phyloP scores from a whole-genome alignment of 2,113 vertebrate genomes.

The Mormyrus iriodes region DNA sequence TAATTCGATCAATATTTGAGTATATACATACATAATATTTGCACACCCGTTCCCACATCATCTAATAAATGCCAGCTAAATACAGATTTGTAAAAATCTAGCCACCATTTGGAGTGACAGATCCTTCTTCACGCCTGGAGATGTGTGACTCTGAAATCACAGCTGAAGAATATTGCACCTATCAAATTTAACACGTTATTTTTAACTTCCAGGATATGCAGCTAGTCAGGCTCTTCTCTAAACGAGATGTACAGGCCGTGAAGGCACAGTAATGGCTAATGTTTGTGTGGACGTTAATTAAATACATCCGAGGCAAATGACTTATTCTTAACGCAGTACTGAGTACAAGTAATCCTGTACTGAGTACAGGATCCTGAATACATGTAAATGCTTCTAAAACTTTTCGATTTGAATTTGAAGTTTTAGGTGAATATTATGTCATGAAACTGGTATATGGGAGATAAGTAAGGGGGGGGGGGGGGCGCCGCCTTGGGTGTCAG shows the following conservation, averaged over 20 bases:
- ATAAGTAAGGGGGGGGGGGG: not conserved
- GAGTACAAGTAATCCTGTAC: too few species aligned
- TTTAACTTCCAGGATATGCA: constrained; percentile 27
- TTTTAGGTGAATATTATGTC: not conserved
- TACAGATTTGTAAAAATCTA: not conserved
- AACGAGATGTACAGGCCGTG: not conserved
- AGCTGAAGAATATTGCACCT: constrained; percentile 28
- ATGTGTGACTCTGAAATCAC: constrained; percentile 18
- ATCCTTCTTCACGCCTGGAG: constrained; percentile 13
- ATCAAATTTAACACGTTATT: constrained; percentile 30
- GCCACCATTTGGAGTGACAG: constrained; percentile 18
- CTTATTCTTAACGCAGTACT: not conserved
- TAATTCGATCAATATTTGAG: not conserved
- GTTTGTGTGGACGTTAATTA: constrained; percentile 10
- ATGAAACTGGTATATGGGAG: not conserved
- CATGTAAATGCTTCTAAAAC: not conserved
- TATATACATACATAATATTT: not conserved
- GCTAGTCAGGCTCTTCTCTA: not conserved
- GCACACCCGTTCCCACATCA: not conserved
- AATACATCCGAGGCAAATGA: constrained; percentile 16
- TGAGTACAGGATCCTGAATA: constrained; percentile 9
- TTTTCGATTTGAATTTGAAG: not conserved
- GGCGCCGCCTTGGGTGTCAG: not conserved
- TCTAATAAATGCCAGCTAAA: constrained; percentile 1
- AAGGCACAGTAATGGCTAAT: constrained; percentile 13